Conservation (phyloP, 2,113 vertebrate genomes). For the Empidonax alnorum region DNA sequence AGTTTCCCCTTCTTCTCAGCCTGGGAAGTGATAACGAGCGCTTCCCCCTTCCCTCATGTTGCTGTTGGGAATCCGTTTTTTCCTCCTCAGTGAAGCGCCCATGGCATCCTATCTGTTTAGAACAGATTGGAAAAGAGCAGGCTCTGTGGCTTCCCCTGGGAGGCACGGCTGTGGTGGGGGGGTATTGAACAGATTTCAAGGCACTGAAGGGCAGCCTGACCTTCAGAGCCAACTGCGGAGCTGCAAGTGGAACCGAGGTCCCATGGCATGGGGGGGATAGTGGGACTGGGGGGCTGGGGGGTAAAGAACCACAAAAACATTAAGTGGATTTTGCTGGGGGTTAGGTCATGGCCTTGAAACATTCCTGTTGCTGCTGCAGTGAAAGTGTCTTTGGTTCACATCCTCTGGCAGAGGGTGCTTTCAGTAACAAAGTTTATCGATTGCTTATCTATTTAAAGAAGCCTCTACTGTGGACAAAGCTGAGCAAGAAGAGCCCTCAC, state of each 20-base stretch:
- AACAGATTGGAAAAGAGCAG: not conserved
- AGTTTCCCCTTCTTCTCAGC: not conserved
- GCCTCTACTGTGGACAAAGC: not conserved
- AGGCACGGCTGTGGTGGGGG: not conserved
- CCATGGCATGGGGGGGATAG: not conserved
- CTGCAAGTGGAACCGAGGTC: not conserved
- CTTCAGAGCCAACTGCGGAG: not conserved
- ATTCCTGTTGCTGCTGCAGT: not conserved
- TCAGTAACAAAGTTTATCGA: slow-evolving; percentile 25
- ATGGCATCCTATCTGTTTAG: not conserved
- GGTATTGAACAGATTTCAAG: not conserved
- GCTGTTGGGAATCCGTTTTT: not conserved
- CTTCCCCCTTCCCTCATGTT: not conserved
- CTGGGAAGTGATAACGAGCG: not conserved
- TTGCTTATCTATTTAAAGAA: slow-evolving; percentile 51
- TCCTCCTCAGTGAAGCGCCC: not conserved
- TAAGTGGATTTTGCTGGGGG: slow-evolving; percentile 56
- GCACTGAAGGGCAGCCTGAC: slow-evolving; percentile 25
- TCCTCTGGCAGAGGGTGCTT: not conserved
- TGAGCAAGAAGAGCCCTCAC: slow-evolving; percentile 24
- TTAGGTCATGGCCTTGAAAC: slow-evolving; percentile 2
- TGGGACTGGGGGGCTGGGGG: not conserved
- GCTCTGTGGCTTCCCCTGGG: not conserved
- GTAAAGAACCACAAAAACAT: not conserved
- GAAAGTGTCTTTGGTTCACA: not conserved